Evolutionary conservation across 1,140 invertebrate genomes (phyloP), one percentile per base, ranked within the genome.

Genomic region (Euura saliciscinereae): DNA sequence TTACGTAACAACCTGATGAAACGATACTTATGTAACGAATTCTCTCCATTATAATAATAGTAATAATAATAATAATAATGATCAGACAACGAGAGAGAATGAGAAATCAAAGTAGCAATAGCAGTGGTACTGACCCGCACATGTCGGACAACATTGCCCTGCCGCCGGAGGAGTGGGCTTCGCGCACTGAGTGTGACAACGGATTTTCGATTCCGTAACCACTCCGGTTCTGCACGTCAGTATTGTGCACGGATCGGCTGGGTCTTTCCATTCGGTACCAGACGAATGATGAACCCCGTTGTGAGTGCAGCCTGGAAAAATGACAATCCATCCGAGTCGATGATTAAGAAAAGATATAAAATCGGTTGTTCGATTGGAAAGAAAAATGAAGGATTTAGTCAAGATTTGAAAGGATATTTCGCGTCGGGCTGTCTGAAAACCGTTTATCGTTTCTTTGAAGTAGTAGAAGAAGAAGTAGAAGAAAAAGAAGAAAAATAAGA

Each of bases 121-220:
- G 28, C 28, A 28, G 28, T 43, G 45, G 45, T 74, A 83, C 84
- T 86, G 84, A 92, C 92, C 93, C 80, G 90, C 87, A 88, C 96
- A 98, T 51, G 93, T 92, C 1, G 94, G 93, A 84, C 96, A 98
- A 83, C 96, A 97, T 76, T 94, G 91, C 45, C 95, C 93, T 11
- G 91, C 89, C 10, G 85, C 83, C 2, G 93, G 90, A n/a, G 93
- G 90, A 46, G 91, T 86, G 0, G 95, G 91, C 78, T 93, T 89
- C 2, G 89, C 85, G 82, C 96, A 97, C 0, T 94, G 93, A 8
- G 92, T 91, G 81, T 96, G 93, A 82, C 96, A 98, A 72, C 93
- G 91, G 28, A 93, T 88, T 69, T 89, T 87, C 2, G 94, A 94
- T 78, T 94, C 91, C 1, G 95, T 98, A 72, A 96, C 88, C 45